phyloP scores from a whole-genome alignment of 2,888 invertebrate genomes.

The Parascotia fuliginaria region DNA sequence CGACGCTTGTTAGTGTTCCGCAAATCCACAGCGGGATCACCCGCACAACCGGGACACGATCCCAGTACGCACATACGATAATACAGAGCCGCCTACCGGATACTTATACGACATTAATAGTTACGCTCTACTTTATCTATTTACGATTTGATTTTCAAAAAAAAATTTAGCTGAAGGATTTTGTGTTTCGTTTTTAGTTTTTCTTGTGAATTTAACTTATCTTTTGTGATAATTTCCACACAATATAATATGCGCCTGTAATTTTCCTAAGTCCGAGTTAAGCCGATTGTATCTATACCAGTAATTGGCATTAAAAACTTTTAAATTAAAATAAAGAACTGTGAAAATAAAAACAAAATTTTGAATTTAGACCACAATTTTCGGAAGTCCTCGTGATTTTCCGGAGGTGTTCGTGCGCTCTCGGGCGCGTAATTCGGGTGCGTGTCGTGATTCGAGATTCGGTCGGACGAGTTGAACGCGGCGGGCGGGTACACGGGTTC shows the following conservation, averaged over 20 bases:
- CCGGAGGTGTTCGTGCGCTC: slow-evolving; percentile 70
- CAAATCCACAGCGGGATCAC: slow-evolving; percentile 86
- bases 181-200: slow-evolving; percentile 34
- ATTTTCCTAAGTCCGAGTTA: slow-evolving; percentile 6
- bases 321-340: not conserved
- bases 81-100: slow-evolving; percentile 77
- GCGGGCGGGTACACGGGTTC: slow-evolving; percentile 92
- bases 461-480: slow-evolving; percentile 91
- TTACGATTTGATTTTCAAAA: slow-evolving; percentile 20
- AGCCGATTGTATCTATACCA: not conserved
- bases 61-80: slow-evolving; percentile 82
- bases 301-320: not conserved
- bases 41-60: slow-evolving; percentile 83
- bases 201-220: slow-evolving; percentile 25
- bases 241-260: slow-evolving; percentile 6
- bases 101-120: slow-evolving; percentile 47
- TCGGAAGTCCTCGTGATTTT: slow-evolving; percentile 56
- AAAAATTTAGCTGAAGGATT: slow-evolving; percentile 18
- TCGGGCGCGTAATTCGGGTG: slow-evolving; percentile 70
- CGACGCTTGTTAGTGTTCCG: slow-evolving; percentile 85
- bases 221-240: slow-evolving; percentile 17
- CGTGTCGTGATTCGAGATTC: slow-evolving; percentile 86
- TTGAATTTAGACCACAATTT: slow-evolving; percentile 45
- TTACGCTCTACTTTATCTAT: slow-evolving; percentile 21
- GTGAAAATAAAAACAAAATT: slow-evolving; percentile 30